phyloP scores from a whole-genome alignment of 2,797 vertebrate genomes.

The Crenichthys baileyi region DNA sequence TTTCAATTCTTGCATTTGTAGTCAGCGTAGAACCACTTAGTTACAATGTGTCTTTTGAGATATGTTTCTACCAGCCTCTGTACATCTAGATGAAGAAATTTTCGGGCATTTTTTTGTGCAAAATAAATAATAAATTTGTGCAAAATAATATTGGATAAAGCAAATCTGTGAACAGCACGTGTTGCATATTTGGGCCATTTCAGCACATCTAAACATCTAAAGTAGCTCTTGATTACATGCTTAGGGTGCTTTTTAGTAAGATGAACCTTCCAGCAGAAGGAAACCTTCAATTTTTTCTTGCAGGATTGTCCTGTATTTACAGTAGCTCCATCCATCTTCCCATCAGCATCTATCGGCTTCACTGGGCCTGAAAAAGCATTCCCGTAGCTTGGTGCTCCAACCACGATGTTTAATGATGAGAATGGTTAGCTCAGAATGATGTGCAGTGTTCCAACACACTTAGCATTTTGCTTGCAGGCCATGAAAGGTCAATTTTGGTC shows the following conservation, averaged over 20 bases:
- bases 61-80: not conserved
- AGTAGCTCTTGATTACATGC: not conserved
- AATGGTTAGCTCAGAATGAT: not conserved
- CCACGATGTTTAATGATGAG: not conserved
- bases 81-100: not conserved
- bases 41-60: not conserved
- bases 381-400: not conserved
- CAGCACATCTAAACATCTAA: not conserved
- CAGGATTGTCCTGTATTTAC: not conserved
- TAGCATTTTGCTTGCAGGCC: not conserved
- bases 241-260: not conserved
- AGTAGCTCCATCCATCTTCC: not conserved
- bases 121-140: too few species aligned
- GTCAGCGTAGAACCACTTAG: not conserved
- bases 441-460: not conserved
- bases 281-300: not conserved
- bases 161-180: not conserved
- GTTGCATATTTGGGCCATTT: not conserved
- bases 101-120: not conserved
- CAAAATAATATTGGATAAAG: not conserved
- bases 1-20: not conserved
- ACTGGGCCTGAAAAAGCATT: not conserved
- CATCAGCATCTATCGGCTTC: not conserved
- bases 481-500: not conserved
- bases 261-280: not conserved